Evolutionary conservation across 2,888 invertebrate species (phyloP), one percentile per base, ranked within the genome.

Genomic region (Spodoptera exigua): DNA sequence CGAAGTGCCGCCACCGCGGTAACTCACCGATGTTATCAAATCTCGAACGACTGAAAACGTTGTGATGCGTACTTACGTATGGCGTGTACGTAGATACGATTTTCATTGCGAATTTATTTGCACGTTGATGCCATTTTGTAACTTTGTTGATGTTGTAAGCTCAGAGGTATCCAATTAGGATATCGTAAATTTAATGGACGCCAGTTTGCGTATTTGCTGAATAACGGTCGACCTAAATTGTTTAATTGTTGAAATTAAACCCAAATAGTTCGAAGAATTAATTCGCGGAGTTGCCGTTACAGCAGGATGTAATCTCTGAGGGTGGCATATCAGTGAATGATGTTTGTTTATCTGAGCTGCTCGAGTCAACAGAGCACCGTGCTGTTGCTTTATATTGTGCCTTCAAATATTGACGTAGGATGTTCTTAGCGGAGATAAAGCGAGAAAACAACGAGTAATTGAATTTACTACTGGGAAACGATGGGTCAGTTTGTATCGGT

Each of bases 381-480:
- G 75, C 68, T 75, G 82, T 75, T 64, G 80, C 81, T 86, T 81
- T 76, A 81, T 83, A 80, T 79, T 81, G 80, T 74, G 81, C 80
- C 77, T 70, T 80, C 84, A 89, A 91, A 92, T 91, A 91, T 92
- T 92, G 88, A 91, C 81, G 79, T 87, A 89, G 90, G 90, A 89
- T 87, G 81, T 84, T 85, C 83, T 82, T 70, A 78, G 73, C 70
- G 60, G 78, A 86, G 89, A 92, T 90, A 88, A 89, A 83, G 73
- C 78, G 71, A 71, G 80, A 78, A 86, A 87, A 91, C 88, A 90
- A 89, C 84, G 80, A 73, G 75, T 89, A 85, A 87, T 88, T 89
- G 81, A 85, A 83, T 84, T 79, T 76, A 81, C 82, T 87, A 82
- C 82, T 77, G 77, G 77, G 83, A 86, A 85, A 80, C 81, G 78